A percentile compares a stretch with the other conserved stretches of the same genome.
These are phyloP conservation scores for Ypsolopha sequella DNA, from an alignment of 2,888 invertebrate species.

Conservation along the genomic window DNA sequence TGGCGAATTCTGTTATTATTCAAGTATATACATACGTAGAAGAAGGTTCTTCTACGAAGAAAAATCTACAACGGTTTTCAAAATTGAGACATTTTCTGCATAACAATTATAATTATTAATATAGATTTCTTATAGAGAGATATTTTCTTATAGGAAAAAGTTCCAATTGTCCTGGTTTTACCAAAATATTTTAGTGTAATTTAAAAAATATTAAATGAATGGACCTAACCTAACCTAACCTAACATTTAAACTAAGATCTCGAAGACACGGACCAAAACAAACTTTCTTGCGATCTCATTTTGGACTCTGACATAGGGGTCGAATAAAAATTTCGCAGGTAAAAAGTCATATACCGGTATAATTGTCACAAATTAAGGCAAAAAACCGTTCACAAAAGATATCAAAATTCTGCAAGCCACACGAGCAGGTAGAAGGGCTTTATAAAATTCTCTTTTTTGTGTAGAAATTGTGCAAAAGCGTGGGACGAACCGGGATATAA, in stretches of 20 bases:
- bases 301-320: conserved; percentile 28
- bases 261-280: conserved; percentile 25
- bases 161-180: too few species aligned
- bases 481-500: conserved; percentile 58
- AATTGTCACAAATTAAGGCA: conserved; percentile 71
- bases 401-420: conserved; percentile 71
- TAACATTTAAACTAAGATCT: conserved; percentile 18
- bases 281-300: conserved; percentile 54
- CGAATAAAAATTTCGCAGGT: conserved; percentile 53
- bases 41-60: too few species aligned
- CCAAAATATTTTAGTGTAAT: too few species aligned
- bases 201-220: background rate
- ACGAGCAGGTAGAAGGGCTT: conserved; percentile 63
- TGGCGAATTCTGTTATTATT: too few species aligned
- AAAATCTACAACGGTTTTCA: too few species aligned
- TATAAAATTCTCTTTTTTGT: conserved; percentile 46
- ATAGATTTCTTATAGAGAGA: too few species aligned
- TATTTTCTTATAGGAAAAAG: too few species aligned
- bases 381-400: conserved; percentile 62
- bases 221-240: conserved; percentile 26
- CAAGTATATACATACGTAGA: too few species aligned
- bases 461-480: conserved; percentile 60
- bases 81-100: too few species aligned
- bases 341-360: conserved; percentile 71
- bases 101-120: too few species aligned